Evolutionary conservation across 2,888 invertebrate genomes (phyloP), one percentile per base, ranked within the genome.

Genomic region (Oscheius sp.): DNA sequence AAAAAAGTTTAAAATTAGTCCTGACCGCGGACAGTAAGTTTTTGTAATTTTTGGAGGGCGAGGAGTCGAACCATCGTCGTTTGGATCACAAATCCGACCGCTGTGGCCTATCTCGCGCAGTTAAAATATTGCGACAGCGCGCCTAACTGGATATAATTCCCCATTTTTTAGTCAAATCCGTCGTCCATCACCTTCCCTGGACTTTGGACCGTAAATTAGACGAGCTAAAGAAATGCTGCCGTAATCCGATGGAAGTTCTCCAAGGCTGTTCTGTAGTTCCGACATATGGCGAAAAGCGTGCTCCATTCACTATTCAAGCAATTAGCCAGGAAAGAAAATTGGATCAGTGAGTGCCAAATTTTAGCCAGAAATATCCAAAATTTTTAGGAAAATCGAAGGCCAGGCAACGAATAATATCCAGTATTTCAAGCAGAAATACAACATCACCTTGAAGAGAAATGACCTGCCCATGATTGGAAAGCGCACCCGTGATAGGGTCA

Each of bases 381-480:
- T 2, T 58, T 61, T 41, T 23, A 61, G 61, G 6, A 18, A 21
- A 18, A 43, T 61, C 18, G 61, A 61, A n/a, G 61, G 61, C 12
- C 25, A 49, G 12, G 27, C 16, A 1, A 29, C 52, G 5, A 16
- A 49, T 18, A 52, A 52, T 52, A 12, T 66, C 52, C n/a, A 25
- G 16, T 66, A 66, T 52, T 66, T 66, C 66, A 13, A 35, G 18
- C 25, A 25, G 25, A 5, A 9, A 1, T 52, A 66, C 18, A 23
- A 49, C n/a, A 66, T 66, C 52, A 23, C 3, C 2, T 27, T 64
- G 23, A 64, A 7, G 13, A 16, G 25, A 16, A 6, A 1, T 2
- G 66, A 29, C 7, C 52, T 61, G 21, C 61, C 61, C 18, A 61
- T 61, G 61, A 43, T 61, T 18, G 61, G 61, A 6, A 61, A 61